phyloP scores from a whole-genome alignment of 2,888 invertebrate species.

The Aphidoletes aphidimyza region DNA sequence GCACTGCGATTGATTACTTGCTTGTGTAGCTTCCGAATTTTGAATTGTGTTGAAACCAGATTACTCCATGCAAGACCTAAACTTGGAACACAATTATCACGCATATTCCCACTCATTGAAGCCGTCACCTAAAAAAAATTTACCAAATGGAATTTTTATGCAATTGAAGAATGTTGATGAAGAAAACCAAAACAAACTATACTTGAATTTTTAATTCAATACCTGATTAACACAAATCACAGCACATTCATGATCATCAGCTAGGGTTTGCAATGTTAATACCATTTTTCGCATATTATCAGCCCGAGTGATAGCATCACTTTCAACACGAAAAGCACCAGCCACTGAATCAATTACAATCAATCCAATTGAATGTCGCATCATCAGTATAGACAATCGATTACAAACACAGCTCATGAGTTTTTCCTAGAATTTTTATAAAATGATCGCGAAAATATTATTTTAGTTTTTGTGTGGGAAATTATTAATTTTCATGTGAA shows the following conservation, averaged over 20 bases:
- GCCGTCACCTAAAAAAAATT: constrained; percentile 61
- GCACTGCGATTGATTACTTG: no score
- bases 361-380: constrained; percentile 69
- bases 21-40: constrained; percentile 10
- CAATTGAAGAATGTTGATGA: constrained; percentile 55
- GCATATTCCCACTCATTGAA: constrained; percentile 62
- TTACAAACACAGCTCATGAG: constrained; percentile 69
- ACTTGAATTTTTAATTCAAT: no score
- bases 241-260: constrained; percentile 69
- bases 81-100: constrained; percentile 67
- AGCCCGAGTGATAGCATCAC: constrained; percentile 68
- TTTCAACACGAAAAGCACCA: constrained; percentile 73
- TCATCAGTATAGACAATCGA: constrained; percentile 70
- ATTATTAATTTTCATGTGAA: not conserved
- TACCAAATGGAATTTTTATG: not conserved
- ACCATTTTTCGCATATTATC: constrained; percentile 71
- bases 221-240: constrained; percentile 81
- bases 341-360: constrained; percentile 81
- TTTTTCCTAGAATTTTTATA: constrained; percentile 68
- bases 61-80: constrained; percentile 77
- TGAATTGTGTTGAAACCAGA: constrained; percentile 71
- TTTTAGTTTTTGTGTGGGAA: not conserved
- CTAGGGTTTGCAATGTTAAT: constrained; percentile 69
- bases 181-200: constrained; percentile 58
- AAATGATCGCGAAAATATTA: no score